Evolutionary conservation across 2,797 vertebrate species (phyloP), one percentile per base, ranked within the genome.

Genomic region (Oreortyx pictus): DNA sequence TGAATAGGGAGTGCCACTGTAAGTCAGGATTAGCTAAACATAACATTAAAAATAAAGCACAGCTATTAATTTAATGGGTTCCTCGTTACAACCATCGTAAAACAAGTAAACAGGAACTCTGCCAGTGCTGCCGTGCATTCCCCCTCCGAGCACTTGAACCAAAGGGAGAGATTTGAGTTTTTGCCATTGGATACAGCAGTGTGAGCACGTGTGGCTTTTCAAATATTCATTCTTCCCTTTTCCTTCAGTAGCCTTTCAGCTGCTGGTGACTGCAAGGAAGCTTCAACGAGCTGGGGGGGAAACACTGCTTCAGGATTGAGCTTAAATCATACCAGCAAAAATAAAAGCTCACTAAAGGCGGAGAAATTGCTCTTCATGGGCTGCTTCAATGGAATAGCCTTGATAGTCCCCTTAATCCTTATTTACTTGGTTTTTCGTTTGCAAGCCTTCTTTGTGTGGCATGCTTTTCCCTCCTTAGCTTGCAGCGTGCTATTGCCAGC

Each of bases 51-150:
- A 96, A 95, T 97, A 97, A 95, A 96, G 93, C 89, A 95, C 8
- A 18, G 94, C 96, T 96, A 96, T 97, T 97, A 96, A 97, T 97
- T 97, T 97, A 97, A 97, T 96, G 95, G 92, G 76, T 39, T 97
- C 79, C 94, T 96, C 60, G 7, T 96, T 96, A 96, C 92, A 96
- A 86, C 96, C 94, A 37, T 83, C 93, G 86, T 97, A 96, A 96
- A 97, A 86, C 88, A 96, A 97, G 96, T 96, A 97, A 96, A 96
- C 95, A 97, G 95, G 93, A 96, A 24, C 82, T 91, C 81, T 95
- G 95, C 96, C 96, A 96, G 93, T 71, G 88, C 91, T 91, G 87
- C 88, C n/a, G 20, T 70, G 78, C 79, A 23, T 91, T 92, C 80
- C 74, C 95, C 61, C 87, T 95, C 81, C 3, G 33, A 95, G 87